Percentiles rank a stretch among this genome's conserved stretches.
Evolutionary conservation across 2,113 vertebrate species (phyloP).

Genomic region (Brachirus orientalis): DNA sequence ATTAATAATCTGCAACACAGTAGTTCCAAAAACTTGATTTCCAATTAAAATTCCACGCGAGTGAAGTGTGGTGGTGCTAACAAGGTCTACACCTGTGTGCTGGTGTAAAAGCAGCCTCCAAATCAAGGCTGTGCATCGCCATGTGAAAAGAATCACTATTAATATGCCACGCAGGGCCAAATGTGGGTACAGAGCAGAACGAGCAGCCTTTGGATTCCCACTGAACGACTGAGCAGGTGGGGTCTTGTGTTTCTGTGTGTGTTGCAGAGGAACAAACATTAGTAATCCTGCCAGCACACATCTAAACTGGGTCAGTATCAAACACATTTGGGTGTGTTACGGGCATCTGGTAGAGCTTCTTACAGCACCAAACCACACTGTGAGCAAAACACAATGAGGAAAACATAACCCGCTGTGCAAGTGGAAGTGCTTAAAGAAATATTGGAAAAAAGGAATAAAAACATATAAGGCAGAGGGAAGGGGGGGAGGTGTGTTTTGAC

Average conservation of each 20-base stretch:
- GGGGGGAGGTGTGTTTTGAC: conserved; percentile 59
- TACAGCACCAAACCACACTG: conserved; percentile 39
- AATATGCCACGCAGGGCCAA: conserved; percentile 40
- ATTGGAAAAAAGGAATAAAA: conserved; percentile 3
- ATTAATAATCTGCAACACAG: no score
- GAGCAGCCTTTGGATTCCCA: conserved; percentile 30
- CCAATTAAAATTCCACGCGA: conserved; percentile 22
- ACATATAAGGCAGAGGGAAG: conserved; percentile 9
- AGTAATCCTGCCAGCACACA: conserved; percentile 69
- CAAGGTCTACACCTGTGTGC: conserved; percentile 26
- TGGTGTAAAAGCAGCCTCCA: conserved; percentile 34
- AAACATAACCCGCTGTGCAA: conserved; percentile 8
- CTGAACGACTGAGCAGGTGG: conserved; percentile 41
- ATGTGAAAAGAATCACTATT: conserved; percentile 42
- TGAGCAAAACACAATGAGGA: conserved; percentile 38
- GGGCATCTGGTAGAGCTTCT: conserved; percentile 34
- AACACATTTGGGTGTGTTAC: conserved; percentile 44
- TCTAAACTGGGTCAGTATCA: conserved; percentile 71
- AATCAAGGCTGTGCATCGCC: conserved; percentile 44
- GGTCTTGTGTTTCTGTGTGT: conserved; percentile 13
- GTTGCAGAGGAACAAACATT: conserved; percentile 48
- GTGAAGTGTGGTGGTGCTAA: conserved; percentile 15
- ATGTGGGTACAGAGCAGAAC: conserved; percentile 12
- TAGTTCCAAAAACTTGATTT: background rate
- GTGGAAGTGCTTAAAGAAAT: conserved; percentile 50